Conservation (phyloP, 1,140 invertebrate genomes). For the Laupala kohalensis region DNA sequence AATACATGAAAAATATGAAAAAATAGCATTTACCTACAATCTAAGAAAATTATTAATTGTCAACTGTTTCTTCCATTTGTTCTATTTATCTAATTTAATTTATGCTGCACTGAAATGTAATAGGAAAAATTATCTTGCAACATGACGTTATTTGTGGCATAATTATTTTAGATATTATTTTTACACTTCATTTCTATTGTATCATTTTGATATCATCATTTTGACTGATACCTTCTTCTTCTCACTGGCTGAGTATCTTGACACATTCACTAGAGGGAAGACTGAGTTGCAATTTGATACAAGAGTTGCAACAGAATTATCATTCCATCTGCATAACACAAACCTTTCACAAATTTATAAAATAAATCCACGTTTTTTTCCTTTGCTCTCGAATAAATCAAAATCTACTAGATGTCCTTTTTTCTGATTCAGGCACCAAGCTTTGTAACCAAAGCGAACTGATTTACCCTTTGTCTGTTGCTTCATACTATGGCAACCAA, state of each 20-base stretch:
- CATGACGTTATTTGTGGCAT: no score
- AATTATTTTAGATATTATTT: no score
- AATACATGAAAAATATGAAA: no score
- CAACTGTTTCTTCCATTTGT: no score
- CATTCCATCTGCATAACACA: constrained; percentile 17
- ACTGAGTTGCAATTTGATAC: constrained; percentile 20
- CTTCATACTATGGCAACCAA: neutral
- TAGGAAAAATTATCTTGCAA: no score
- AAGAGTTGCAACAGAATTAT: constrained; percentile 22
- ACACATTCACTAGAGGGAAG: no score
- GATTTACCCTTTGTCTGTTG: constrained; percentile 18
- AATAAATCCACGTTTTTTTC: no score
- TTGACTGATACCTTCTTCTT: constrained; percentile 9
- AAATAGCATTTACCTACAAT: no score
- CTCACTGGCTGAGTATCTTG: constrained; percentile 19
- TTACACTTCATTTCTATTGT: no score
- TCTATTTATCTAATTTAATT: no score
- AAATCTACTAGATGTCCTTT: neutral
- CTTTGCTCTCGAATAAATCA: neutral
- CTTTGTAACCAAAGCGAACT: constrained; percentile 19
- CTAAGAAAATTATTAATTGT: no score
- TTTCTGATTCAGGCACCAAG: constrained; percentile 3
- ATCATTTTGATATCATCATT: neutral
- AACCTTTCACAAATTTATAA: neutral
- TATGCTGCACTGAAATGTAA: no score